Conservation (phyloP, 2,113 vertebrate genomes). For the Malurus cyaneus region DNA sequence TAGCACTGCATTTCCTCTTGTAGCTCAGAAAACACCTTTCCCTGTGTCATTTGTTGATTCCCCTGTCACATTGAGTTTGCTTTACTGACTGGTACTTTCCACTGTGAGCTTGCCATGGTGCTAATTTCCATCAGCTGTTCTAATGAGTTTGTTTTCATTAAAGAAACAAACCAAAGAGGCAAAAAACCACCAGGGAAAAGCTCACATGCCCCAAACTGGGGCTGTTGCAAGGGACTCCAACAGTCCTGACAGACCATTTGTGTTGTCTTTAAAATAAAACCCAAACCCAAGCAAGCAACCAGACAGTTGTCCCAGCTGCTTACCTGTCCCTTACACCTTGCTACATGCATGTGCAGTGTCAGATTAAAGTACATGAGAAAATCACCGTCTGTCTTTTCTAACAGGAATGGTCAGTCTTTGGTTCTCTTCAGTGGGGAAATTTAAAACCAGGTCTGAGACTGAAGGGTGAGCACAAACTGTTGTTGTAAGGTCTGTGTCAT, state of each 20-base stretch:
- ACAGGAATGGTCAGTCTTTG: neutral
- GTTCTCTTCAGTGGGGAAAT: neutral
- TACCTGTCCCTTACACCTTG: neutral
- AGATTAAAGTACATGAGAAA: neutral
- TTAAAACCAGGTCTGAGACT: neutral
- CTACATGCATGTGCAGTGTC: rapidly evolving
- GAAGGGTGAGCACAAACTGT: neutral
- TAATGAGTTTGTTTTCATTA: neutral
- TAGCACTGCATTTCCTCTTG: neutral
- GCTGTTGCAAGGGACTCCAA: neutral
- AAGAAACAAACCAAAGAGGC: neutral
- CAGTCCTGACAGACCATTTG: neutral
- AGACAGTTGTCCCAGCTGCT: neutral
- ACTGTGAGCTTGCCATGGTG: neutral
- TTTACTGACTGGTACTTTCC: neutral
- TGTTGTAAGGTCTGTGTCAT: neutral
- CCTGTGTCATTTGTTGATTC: neutral
- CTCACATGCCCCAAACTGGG: neutral
- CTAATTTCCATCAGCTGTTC: neutral
- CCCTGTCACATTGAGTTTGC: neutral
- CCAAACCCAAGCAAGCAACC: neutral
- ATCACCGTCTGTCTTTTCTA: neutral
- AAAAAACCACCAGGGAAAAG: neutral
- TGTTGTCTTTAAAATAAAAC: neutral
- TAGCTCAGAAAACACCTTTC: neutral